Base-by-base conservation (phyloP, 2,113 vertebrate species). In the Lanius collurio region DNA sequence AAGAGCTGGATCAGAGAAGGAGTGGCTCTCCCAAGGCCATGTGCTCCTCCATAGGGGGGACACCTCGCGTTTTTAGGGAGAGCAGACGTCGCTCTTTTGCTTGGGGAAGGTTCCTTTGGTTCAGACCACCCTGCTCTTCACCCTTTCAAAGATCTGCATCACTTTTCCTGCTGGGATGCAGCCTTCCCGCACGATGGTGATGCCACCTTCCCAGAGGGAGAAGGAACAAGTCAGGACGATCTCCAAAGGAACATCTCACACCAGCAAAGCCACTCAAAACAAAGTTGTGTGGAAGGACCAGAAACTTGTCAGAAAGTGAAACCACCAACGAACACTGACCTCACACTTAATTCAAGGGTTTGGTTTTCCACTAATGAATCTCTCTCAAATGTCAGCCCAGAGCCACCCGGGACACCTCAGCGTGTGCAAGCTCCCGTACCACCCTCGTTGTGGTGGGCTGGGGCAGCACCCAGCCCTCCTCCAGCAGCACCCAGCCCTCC, bases 131-230 rank as follows among this genome's bases (percentile, higher is more conserved):
- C 91, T 93, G 67, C 49, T 98, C 98, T 99, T 99, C 63, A 98
- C 97, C 11, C 89, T 97, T 37, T 99, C 98, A 89, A 99, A 99
- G 65, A 99, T 97, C 97, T 99, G 98, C 74, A 82, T 93, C 75
- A 99, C 98, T 85, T 98, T 98, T n/a, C 89, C 91, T 17, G 98
- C 98, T 62, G 99, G 98, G 18, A 99, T 96, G 87, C 99, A 99
- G 42, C 99, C 99, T 96, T 99, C 99, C 87, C 99, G 95, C 57
- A 99, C 28, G 30, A 99, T 98, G 75, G 81, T 97, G 91, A 99
- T 99, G 81, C 91, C 97, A 33, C 98, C 98, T 99, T 57, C 57
- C 94, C 67, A 21, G 55, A 86, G 55, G 63, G 59, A 87, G 46
- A 88, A 69, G 0, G 12, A 49, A 27, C 84, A 53, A 57, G 31